These are phyloP conservation scores for Pristionchus arcanus DNA, from an alignment of 2,888 invertebrate genomes.

Conservation along the genomic window DNA sequence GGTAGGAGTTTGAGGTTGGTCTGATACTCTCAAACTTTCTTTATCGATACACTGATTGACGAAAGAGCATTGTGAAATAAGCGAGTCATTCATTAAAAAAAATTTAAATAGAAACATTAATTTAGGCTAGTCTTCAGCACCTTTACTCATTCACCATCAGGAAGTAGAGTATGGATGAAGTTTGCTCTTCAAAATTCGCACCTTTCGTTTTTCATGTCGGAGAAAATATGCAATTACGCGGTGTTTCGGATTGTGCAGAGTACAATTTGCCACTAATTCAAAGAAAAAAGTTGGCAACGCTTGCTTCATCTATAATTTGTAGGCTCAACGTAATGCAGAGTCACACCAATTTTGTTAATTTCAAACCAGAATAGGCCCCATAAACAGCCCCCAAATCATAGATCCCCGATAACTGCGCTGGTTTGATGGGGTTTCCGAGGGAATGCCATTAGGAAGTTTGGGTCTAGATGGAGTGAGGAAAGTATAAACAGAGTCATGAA, in stretches of 20 bases:
- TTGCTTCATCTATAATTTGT: not conserved
- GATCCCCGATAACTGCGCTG: not conserved
- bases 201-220: not conserved
- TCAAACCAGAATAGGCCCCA: not conserved
- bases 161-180: too few species aligned
- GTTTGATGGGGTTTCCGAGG: not conserved
- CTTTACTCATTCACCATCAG: too few species aligned
- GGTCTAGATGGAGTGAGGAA: not conserved
- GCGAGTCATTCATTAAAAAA: too few species aligned
- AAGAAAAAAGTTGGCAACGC: not conserved
- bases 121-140: not conserved
- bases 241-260: not conserved
- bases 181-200: too few species aligned
- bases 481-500: not conserved
- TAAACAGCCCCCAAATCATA: not conserved
- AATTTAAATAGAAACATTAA: too few species aligned
- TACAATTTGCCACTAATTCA: not conserved
- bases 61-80: too few species aligned
- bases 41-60: too few species aligned
- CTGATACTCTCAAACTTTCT: too few species aligned
- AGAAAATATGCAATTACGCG: not conserved
- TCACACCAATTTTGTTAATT: too few species aligned
- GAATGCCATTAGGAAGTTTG: not conserved
- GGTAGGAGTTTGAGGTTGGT: not conserved
- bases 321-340: not conserved